phyloP scores from a whole-genome alignment of 2,888 invertebrate genomes.

The Cephus pulcher region DNA sequence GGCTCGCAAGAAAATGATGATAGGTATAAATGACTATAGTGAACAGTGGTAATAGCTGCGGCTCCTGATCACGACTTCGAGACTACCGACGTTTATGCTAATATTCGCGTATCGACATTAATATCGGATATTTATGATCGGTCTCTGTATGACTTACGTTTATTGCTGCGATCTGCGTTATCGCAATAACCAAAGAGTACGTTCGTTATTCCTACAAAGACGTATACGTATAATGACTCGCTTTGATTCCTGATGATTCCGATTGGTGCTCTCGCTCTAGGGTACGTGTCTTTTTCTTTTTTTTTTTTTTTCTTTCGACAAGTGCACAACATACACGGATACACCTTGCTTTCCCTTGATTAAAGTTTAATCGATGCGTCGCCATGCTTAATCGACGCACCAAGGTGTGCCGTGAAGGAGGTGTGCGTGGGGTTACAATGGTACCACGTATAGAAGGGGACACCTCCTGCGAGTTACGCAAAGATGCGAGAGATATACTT shows the following conservation, averaged over 20 bases:
- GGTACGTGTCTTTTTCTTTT: background rate
- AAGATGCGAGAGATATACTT: background rate
- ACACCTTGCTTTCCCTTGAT: background rate
- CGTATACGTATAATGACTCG: background rate
- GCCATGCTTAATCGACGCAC: background rate
- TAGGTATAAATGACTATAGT: background rate
- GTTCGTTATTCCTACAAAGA: background rate
- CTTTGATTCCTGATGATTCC: background rate
- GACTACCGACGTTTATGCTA: slow-evolving; percentile 58
- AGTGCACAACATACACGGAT: background rate
- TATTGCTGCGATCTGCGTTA: slow-evolving; percentile 62
- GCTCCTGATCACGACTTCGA: background rate
- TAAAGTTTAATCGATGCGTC: background rate
- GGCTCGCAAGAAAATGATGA: background rate
- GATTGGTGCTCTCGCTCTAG: background rate
- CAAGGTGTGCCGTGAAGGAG: background rate
- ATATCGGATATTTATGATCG: slow-evolving; percentile 65
- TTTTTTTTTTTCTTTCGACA: background rate
- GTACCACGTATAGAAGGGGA: background rate
- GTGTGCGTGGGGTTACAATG: background rate
- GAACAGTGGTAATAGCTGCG: background rate
- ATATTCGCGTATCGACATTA: slow-evolving; percentile 62
- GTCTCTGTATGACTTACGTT: slow-evolving; percentile 61
- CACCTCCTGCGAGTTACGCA: background rate
- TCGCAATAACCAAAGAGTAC: slow-evolving; percentile 42